These are phyloP conservation scores for Liparis tanakae DNA, from an alignment of 2,797 vertebrate species.

Conservation along the genomic window DNA sequence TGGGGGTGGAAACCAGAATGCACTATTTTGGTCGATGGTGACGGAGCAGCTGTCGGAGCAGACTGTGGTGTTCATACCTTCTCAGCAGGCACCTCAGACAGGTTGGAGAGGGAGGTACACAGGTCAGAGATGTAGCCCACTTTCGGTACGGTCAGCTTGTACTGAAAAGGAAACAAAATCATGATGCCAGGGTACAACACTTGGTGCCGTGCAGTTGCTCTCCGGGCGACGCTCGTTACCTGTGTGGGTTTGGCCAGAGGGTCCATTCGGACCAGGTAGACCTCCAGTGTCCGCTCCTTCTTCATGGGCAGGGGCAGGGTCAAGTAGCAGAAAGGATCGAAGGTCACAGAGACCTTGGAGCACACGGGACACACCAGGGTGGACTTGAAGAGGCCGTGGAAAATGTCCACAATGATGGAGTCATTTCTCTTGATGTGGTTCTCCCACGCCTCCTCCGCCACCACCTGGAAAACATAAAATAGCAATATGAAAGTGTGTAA, in stretches of 20 bases:
- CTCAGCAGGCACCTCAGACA: conserved; percentile 92
- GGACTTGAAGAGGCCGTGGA: conserved; percentile 99
- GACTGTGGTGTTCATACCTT: conserved; percentile 83
- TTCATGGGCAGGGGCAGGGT: conserved; percentile 98
- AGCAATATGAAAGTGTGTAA: background rate
- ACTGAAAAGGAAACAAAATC: conserved; percentile 79
- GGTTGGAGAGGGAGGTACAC: conserved; percentile 89
- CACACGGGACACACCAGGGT: conserved; percentile 97
- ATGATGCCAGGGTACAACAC: fast-evolving
- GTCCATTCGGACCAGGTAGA: conserved; percentile 94
- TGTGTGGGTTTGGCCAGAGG: conserved; percentile 94
- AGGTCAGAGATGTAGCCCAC: conserved; percentile 98
- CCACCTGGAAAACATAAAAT: conserved; percentile 81
- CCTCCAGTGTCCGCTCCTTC: conserved; percentile 96
- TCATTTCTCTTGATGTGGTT: conserved; percentile 98
- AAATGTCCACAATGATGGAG: conserved; percentile 99
- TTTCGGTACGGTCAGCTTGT: conserved; percentile 97
- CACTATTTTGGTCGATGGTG: conserved; percentile 20
- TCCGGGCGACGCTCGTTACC: conserved; percentile 73
- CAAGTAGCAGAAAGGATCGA: conserved; percentile 99
- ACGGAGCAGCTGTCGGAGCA: conserved; percentile 21
- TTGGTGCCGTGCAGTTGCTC: background rate
- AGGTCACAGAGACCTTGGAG: conserved; percentile 96
- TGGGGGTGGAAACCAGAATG: conserved; percentile 13
- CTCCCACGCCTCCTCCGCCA: conserved; percentile 98